These are phyloP conservation scores for Epinephelus coioides DNA, from an alignment of 2,797 vertebrate species.

Conservation along the genomic window DNA sequence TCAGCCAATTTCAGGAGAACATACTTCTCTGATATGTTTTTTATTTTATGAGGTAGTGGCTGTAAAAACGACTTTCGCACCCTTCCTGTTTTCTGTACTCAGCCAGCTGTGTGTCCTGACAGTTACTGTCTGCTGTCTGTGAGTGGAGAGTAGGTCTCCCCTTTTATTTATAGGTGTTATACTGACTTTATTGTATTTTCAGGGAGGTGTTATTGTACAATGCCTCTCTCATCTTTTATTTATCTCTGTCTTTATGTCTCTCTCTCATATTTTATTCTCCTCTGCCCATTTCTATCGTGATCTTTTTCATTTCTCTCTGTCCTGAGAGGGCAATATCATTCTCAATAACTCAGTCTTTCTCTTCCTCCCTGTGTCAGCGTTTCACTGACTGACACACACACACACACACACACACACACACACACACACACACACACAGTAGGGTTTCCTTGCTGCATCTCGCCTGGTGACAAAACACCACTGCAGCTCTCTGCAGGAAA, in stretches of 20 bases:
- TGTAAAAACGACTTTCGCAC: neutral
- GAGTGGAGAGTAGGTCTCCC: neutral
- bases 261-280: conserved; percentile 13
- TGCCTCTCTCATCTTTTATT: conserved; percentile 27
- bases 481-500: conserved; percentile 61
- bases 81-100: neutral
- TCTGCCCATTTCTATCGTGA: neutral
- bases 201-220: conserved; percentile 7
- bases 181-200: conserved; percentile 38
- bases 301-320: neutral
- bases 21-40: neutral
- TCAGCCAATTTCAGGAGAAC: neutral
- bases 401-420: conserved; percentile 21
- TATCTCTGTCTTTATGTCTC: conserved; percentile 7
- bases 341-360: conserved; percentile 16
- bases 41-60: neutral
- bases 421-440: conserved; percentile 6
- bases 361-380: conserved; percentile 2
- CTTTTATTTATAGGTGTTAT: conserved; percentile 28
- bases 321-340: conserved; percentile 14
- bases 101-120: neutral
- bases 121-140: neutral
- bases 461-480: conserved; percentile 49
- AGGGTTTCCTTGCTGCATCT: conserved; percentile 49
- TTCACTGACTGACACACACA: conserved; percentile 8